A percentile compares a stretch with the other conserved stretches of the same genome.
phyloP scores from a whole-genome alignment of 2,797 vertebrate species.

The Petrocephalus sullivani region DNA sequence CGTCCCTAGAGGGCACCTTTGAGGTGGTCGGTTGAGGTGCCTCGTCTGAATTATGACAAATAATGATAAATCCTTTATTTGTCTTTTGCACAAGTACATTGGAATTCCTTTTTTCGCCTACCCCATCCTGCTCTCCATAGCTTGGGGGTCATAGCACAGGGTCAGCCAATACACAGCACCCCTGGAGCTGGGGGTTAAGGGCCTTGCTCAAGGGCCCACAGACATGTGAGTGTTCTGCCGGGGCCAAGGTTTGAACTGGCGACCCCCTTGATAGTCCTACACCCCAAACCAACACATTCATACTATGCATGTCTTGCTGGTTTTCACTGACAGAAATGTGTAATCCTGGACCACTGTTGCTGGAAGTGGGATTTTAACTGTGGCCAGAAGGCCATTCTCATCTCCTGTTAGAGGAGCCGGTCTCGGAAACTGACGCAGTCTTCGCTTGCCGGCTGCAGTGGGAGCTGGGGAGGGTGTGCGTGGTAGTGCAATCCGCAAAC shows the following conservation, averaged over 20 bases:
- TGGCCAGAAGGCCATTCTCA: neutral
- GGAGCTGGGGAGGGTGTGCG: neutral
- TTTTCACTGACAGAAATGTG: neutral
- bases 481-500: neutral
- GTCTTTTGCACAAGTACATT: too few relatives aligned
- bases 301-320: neutral
- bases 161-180: too few relatives aligned
- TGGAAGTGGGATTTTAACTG: too few relatives aligned
- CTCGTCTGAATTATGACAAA: neutral
- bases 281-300: neutral
- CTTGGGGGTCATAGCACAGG: too few relatives aligned
- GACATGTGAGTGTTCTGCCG: too few relatives aligned
- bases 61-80: too few relatives aligned
- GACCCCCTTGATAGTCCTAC: neutral
- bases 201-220: too few relatives aligned
- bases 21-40: neutral
- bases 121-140: too few relatives aligned
- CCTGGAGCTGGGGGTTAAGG: too few relatives aligned
- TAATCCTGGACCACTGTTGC: too few relatives aligned
- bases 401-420: neutral
- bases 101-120: too few relatives aligned
- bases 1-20: neutral
- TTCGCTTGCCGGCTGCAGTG: neutral
- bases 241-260: too few relatives aligned
- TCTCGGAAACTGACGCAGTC: neutral